Conservation (phyloP, 2,888 invertebrate species). For the Ormyrus labotus region DNA sequence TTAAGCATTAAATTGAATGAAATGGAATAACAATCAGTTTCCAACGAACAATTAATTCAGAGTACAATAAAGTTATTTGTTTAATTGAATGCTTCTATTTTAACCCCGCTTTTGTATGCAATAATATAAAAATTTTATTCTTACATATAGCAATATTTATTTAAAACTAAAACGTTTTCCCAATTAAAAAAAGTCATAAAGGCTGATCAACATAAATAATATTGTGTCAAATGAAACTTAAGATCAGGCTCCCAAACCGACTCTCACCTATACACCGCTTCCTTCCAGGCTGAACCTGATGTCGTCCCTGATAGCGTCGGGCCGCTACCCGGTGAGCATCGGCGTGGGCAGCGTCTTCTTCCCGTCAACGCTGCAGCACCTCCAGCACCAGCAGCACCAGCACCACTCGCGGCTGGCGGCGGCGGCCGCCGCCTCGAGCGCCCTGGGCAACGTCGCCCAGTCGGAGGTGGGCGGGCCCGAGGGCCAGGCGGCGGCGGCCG, state of each 20-base stretch:
- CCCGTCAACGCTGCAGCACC: constrained; percentile 71
- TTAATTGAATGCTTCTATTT: too few relatives aligned
- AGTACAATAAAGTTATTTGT: too few relatives aligned
- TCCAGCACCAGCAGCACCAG: constrained; percentile 72
- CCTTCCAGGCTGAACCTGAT: constrained; percentile 70
- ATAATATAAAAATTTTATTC: too few relatives aligned
- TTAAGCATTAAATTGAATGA: too few relatives aligned
- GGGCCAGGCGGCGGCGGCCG: constrained; percentile 55
- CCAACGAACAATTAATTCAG: too few relatives aligned
- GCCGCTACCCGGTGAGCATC: constrained; percentile 71
- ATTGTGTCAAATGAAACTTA: too few relatives aligned
- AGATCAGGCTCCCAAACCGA: background rate
- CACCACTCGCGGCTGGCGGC: constrained; percentile 71
- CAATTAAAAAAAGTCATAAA: too few relatives aligned
- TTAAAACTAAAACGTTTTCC: too few relatives aligned
- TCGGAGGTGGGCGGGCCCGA: constrained; percentile 67
- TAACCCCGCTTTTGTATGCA: too few relatives aligned
- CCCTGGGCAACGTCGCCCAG: constrained; percentile 65
- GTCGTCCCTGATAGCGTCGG: constrained; percentile 70
- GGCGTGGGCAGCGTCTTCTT: constrained; percentile 73
- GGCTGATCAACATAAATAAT: too few relatives aligned
- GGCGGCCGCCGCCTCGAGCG: constrained; percentile 70
- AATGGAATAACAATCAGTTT: too few relatives aligned
- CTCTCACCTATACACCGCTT: background rate
- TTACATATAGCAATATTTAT: too few relatives aligned